A percentile compares a stretch with the other conserved stretches of the same genome.
These are phyloP conservation scores for Patella depressa DNA, from an alignment of 2,888 invertebrate species.

Conservation along the genomic window DNA sequence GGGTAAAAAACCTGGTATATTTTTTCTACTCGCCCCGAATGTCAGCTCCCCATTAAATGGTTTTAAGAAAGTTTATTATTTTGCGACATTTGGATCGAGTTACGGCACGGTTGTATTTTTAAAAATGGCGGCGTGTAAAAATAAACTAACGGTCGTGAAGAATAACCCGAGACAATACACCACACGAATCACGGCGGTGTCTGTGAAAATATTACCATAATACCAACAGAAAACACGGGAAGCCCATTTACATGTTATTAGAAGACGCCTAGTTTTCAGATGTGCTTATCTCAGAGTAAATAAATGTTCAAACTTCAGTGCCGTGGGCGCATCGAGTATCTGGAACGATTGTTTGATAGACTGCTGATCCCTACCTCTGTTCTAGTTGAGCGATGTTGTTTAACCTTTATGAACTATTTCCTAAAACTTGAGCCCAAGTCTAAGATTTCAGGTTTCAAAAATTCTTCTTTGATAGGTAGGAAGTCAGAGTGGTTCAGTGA, in stretches of 20 bases:
- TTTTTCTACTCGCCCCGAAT: no score
- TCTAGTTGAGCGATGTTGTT: no score
- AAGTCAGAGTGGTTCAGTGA: no score
- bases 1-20: no score
- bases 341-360: no score
- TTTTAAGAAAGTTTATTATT: constrained; percentile 1
- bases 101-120: constrained; percentile 12
- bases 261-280: background rate
- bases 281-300: background rate
- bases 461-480: no score
- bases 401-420: no score
- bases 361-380: no score
- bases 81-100: constrained; percentile 26
- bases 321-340: no score
- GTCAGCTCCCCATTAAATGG: background rate
- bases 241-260: background rate
- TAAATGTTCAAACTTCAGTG: background rate
- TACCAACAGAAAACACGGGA: background rate
- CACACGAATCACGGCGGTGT: background rate
- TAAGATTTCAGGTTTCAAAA: no score
- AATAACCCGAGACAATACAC: constrained; percentile 4
- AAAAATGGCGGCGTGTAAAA: constrained; percentile 6
- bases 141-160: background rate
- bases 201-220: background rate
- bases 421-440: no score